Base-by-base conservation (phyloP, 1,140 invertebrate genomes). In the Drosophila repletoides region DNA sequence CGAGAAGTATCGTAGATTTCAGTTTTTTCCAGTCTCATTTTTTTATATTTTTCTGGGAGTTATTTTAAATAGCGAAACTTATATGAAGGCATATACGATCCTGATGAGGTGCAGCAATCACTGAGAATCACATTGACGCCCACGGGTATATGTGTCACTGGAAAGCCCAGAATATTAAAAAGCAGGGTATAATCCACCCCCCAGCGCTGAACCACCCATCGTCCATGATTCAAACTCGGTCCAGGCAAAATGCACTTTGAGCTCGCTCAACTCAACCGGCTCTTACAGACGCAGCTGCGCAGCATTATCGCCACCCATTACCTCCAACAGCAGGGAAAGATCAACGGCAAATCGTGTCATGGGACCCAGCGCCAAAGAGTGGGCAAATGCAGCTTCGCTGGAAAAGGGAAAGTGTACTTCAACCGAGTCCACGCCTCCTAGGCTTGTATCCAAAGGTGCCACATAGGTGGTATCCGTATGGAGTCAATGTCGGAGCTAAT, bases 361-460 rank as follows among this genome's bases (percentile, higher is more conserved):
- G 2, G 97, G 97, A 0, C 97, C 97, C 3, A 95, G 91, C 0
- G 91, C 90, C n/a, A 94, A 56, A 66, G 91, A 92, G 9, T 91
- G 87, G 0, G 84, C 52, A 72, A 92, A 93, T 0, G 87, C 77
- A n/a, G 88, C 58, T 51, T 94, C 92, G 6, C 0, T 49, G 0
- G 90, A 75, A 1, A 76, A 76, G 3, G 94, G 94, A 49, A 92
- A 92, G 76, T 94, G 94, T 0, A 93, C 94, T 1, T 91, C 86
- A 1, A 91, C 89, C 0, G 93, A 77, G 17, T 93, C 86, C 19
- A 93, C 83, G 28, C 92, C 93, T 91, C 84, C 92, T 0, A 10
- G 96, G 94, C 83, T 97, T 98, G 88, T 97, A 95, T 17, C 96
- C 96, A 87, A 96, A 98, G 21, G 98, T 91, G 12, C 97, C 97